A percentile compares a stretch with the other conserved stretches of the same genome.
Evolutionary conservation across 2,113 vertebrate genomes (phyloP).

Genomic region (Nerophis ophidion): DNA sequence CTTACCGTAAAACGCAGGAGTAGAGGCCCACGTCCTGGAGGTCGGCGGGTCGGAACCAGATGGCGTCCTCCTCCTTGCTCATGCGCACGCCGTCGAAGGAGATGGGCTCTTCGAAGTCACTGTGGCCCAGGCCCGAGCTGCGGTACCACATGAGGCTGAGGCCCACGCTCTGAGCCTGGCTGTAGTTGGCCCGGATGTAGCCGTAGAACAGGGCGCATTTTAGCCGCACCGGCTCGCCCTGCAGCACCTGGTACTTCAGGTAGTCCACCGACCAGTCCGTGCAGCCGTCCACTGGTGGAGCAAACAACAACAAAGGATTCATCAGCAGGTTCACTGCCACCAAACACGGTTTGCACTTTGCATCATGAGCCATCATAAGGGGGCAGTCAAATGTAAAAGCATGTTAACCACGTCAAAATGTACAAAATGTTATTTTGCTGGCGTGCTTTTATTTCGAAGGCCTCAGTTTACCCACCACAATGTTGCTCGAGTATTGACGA

Average conservation of each 20-base stretch:
- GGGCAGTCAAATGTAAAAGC: no score
- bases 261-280: conserved; percentile 98
- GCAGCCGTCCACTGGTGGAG: conserved; percentile 86
- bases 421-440: no score
- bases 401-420: no score
- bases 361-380: no score
- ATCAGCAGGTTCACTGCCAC: not conserved
- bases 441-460: no score
- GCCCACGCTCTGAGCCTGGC: conserved; percentile 90
- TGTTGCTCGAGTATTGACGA: no score
- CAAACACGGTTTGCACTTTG: no score
- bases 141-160: conserved; percentile 98
- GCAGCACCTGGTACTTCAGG: conserved; percentile 91
- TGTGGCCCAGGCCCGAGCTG: conserved; percentile 74
- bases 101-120: conserved; percentile 98
- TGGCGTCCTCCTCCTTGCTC: conserved; percentile 98
- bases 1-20: conserved; percentile 92
- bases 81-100: conserved; percentile 93
- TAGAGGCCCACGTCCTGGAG: conserved; percentile 93
- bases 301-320: conserved; percentile 41
- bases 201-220: conserved; percentile 98
- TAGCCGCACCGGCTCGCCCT: conserved; percentile 91
- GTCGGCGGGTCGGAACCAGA: conserved; percentile 96
- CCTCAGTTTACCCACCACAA: no score
- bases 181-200: conserved; percentile 97